phyloP scores from a whole-genome alignment of 1,140 invertebrate genomes.

The Conus betulinus region DNA sequence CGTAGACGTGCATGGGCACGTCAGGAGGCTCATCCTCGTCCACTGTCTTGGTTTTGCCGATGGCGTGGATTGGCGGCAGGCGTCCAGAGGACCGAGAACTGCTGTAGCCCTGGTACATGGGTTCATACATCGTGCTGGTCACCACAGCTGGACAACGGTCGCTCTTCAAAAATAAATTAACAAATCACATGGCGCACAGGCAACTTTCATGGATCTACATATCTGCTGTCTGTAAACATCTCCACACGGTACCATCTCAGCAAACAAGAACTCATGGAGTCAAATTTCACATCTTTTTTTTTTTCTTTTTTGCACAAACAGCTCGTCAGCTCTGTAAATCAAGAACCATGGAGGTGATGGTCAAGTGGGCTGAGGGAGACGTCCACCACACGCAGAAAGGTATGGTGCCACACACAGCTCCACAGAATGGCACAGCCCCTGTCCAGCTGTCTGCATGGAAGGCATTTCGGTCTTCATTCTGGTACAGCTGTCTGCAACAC shows the following conservation, averaged over 20 bases:
- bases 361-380: too few relatives aligned
- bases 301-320: neutral
- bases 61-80: slow-evolving; percentile 54
- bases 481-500: neutral
- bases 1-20: slow-evolving; percentile 49
- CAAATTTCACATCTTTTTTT: neutral
- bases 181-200: neutral
- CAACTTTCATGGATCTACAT: too few relatives aligned
- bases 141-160: neutral
- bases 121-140: slow-evolving; percentile 41
- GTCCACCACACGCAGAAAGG: too few relatives aligned
- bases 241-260: neutral
- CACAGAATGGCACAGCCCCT: neutral
- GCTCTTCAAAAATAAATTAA: too few relatives aligned
- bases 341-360: neutral
- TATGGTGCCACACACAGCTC: neutral
- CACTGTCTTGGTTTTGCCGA: slow-evolving; percentile 52
- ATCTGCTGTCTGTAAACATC: neutral
- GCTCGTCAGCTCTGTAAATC: neutral
- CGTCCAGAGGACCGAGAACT: slow-evolving; percentile 30
- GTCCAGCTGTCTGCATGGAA: neutral
- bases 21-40: slow-evolving; percentile 59
- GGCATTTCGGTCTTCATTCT: neutral
- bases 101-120: slow-evolving; percentile 39
- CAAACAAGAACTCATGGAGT: neutral